Evolutionary conservation across 1,140 invertebrate genomes (phyloP), one percentile per base, ranked within the genome.

Genomic region (Drosophila tsacasi): DNA sequence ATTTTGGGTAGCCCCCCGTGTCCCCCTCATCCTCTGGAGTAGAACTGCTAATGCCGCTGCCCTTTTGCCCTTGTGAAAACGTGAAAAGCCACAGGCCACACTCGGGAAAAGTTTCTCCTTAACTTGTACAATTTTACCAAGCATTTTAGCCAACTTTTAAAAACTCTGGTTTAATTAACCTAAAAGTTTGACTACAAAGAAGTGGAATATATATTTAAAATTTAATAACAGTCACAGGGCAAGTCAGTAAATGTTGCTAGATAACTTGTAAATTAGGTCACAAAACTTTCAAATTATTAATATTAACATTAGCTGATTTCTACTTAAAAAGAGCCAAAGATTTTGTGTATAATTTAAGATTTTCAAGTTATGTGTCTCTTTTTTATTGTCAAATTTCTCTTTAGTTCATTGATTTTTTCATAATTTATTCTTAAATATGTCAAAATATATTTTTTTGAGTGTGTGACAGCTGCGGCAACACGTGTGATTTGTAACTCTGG

Each of bases 11-110:
- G 62, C 35, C 19, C 27, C 13, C 52, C 13, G 9, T 49, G 49
- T 40, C 23, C 12, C 21, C n/a, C 23, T 17, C n/a, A 15, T 39
- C 17, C 21, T 44, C 27, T 65, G 60, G 52, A 54, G 15, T 52
- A 59, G 50, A 50, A 35, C 71, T 44, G 54, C 47, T 67, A 49
- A 49, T 49, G 19, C 30, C 13, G 35, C 54, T 52, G 73, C 59
- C 54, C 74, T 62, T 77, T 77, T 69, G 57, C 42, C 74, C 58
- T 63, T 78, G 65, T 30, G 52, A 50, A 71, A 59, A 67, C 65
- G 65, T 68, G 44, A 63, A 69, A 54, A 46, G 37, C 57, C 52
- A 58, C 52, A 49, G n/a, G 44, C 47, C 64, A 71, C 63, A 71
- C 63, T 55, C 25, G 21, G 32, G 10, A 35, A 67, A 71, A 71